Evolutionary conservation across 2,888 invertebrate genomes (phyloP).

Genomic region (Eutolmus rufibarbis): DNA sequence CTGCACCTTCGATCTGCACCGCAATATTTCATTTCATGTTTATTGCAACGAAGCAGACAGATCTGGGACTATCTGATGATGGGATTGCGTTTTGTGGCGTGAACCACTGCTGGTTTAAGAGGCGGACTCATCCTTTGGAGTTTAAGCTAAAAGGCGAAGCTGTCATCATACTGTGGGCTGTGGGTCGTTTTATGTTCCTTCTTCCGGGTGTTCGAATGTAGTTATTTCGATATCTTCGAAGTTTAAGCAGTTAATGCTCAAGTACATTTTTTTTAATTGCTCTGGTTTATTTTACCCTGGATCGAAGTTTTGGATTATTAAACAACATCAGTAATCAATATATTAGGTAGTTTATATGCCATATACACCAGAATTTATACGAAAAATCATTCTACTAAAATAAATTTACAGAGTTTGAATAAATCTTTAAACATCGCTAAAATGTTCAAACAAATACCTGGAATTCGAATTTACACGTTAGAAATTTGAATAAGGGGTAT

Average conservation of each 20-base stretch:
- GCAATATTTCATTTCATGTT: neutral
- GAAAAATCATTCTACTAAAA: no score
- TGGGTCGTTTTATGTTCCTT: neutral
- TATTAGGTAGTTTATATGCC: no score
- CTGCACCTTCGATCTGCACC: neutral
- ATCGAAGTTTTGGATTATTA: no score
- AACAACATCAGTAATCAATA: no score
- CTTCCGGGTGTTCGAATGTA: neutral
- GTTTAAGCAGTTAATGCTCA: neutral
- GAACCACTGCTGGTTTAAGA: neutral
- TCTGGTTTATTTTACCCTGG: no score
- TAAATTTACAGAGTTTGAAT: no score
- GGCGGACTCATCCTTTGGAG: neutral
- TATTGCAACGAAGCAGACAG: neutral
- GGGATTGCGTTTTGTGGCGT: neutral
- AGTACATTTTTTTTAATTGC: neutral
- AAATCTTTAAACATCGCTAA: no score
- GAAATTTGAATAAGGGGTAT: no score
- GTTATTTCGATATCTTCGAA: neutral
- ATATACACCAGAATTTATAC: no score
- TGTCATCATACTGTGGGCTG: neutral
- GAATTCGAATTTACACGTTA: no score
- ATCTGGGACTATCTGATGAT: neutral
- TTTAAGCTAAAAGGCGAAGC: neutral
- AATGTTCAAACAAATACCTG: no score